Percentiles rank a stretch among this genome's conserved stretches.
These are phyloP conservation scores for Tolmerus cingulatus DNA, from an alignment of 2,888 invertebrate genomes.

Conservation along the genomic window DNA sequence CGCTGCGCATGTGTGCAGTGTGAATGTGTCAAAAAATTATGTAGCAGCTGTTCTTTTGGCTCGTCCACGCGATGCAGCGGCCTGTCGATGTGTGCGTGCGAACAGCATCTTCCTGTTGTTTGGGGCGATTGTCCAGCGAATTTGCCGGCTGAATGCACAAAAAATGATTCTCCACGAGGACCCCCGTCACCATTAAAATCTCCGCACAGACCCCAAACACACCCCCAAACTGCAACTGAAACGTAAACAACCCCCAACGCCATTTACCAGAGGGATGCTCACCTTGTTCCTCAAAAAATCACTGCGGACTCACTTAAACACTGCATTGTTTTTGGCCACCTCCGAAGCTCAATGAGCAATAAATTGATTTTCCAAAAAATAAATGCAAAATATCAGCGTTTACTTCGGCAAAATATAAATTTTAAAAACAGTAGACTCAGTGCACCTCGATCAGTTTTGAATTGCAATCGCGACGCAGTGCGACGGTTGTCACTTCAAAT, in stretches of 20 bases:
- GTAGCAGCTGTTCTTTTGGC: background rate
- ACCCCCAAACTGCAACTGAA: background rate
- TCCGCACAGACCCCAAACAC: background rate
- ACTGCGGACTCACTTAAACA: background rate
- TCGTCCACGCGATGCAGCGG: background rate
- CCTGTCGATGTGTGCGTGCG: background rate
- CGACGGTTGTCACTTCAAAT: background rate
- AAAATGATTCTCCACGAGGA: background rate
- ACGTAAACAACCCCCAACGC: background rate
- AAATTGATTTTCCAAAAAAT: background rate
- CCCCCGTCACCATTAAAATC: background rate
- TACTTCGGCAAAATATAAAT: background rate
- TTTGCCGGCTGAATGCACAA: background rate
- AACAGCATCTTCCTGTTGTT: background rate
- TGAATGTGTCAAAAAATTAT: background rate
- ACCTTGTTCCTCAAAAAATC: background rate
- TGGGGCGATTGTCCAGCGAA: background rate
- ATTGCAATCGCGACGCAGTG: background rate
- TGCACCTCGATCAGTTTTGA: background rate
- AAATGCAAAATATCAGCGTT: background rate
- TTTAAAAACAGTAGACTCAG: background rate
- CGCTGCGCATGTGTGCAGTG: background rate
- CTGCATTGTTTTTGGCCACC: background rate
- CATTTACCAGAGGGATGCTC: background rate
- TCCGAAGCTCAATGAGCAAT: background rate